Base-by-base conservation (phyloP, 2,797 vertebrate genomes). In the Amblyopsis hoosieri region DNA sequence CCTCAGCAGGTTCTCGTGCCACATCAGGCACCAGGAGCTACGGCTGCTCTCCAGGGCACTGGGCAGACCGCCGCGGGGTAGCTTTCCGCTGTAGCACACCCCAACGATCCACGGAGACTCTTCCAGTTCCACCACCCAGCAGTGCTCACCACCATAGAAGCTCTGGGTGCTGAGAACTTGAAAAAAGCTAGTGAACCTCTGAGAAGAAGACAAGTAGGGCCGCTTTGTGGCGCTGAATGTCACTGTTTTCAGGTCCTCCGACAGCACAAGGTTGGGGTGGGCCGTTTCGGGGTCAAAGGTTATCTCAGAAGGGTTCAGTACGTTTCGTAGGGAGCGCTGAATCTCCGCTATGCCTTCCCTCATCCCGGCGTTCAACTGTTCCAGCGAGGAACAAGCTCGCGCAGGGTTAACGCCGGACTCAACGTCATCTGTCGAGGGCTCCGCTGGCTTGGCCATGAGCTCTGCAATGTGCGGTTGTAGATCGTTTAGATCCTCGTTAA, bases 1-100 rank as follows among this genome's bases (percentile, higher is more conserved):
- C 2, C 89, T 89, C 29, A 94, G 86, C 42, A 85, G 66, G 68
- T 92, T 93, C 47, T 92, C 85, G 49, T 78, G 89, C 91, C 91
- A 93, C 92, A 93, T 92, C 59, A 93, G 85, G 62, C 90, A 91
- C 91, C 92, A 93, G 66, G 90, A 90, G 61, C 66, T 80, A 4
- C 47, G 71, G 73, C 84, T 90, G 84, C 91, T 91, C 69, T 93
- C 92, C 62, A 93, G 73, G 8, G 90, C 92, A 0, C 92, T 93
- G 1, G 85, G 74, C 57, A 91, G 45, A 4, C 92, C 91, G 0
- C 67, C 85, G 1, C 91, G 87, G 0, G 73, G 53, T 1, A 91
- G 58, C 53, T 79, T 73, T 17, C 60, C 64, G 2, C 81, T 66
- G 78, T 90, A 86, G 74, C 90, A 93, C 57, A 93, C 4, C 0